A percentile compares a stretch with the other conserved stretches of the same genome.
phyloP scores from a whole-genome alignment of 92 coral and sea anemone genomes.

The Ricordea florida region DNA sequence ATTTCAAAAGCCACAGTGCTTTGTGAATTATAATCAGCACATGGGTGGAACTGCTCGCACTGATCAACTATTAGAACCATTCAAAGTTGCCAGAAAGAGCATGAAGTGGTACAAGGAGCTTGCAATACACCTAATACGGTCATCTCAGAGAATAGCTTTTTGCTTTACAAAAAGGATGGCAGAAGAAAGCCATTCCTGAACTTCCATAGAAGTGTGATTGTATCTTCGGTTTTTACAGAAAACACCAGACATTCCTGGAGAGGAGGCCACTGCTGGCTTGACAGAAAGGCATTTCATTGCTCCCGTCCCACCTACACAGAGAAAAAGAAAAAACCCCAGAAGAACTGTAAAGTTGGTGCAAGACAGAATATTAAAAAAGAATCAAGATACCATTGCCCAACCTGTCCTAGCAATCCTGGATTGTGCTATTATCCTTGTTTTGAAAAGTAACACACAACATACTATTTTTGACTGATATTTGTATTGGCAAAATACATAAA shows the following conservation, averaged over 20 bases:
- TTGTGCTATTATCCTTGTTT: conserved; percentile 1
- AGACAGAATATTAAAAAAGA: not conserved
- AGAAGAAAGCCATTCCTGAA: not conserved
- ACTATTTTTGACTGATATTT: no score
- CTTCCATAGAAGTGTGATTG: not conserved
- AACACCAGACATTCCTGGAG: not conserved
- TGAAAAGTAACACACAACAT: conserved; percentile 14
- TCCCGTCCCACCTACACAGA: conserved; percentile 1
- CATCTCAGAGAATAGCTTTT: not conserved
- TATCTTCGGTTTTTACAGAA: not conserved
- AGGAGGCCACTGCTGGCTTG: not conserved
- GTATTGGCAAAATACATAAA: no score
- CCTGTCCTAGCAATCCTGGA: not conserved
- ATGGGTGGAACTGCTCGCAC: not conserved
- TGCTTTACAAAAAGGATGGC: not conserved
- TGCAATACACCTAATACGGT: not conserved
- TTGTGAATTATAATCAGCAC: not conserved
- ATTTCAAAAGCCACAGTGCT: not conserved
- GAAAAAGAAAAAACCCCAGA: no score
- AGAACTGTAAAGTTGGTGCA: not conserved
- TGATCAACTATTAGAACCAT: not conserved
- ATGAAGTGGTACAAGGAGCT: no score
- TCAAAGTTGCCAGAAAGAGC: not conserved
- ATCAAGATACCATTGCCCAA: not conserved
- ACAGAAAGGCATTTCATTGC: not conserved